Base-by-base conservation (phyloP, 2,113 vertebrate genomes). In the Octodon degus region DNA sequence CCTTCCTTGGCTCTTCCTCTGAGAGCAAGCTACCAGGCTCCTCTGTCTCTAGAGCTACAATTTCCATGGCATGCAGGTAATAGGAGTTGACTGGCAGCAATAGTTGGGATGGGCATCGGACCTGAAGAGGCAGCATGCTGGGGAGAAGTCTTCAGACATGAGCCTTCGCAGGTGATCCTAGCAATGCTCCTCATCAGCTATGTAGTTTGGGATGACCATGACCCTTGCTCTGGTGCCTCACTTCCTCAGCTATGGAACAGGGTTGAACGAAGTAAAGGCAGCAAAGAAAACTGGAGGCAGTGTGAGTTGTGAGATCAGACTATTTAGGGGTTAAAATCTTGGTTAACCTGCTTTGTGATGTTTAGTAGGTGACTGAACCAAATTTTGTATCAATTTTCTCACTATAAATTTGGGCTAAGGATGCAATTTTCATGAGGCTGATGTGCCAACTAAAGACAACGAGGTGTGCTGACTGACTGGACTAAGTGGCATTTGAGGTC, bases 1-100 rank as follows among this genome's bases (percentile, higher is more conserved):
- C 79, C 94, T 90, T 93, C 82, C 86, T 83, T 96, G 95, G 86
- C 83, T 89, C 7, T 67, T 91, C 80, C 89, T 76, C 84, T 86
- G 87, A 65, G 30, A 95, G 65, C n/a, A 80, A 63, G 17, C 53
- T 77, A 91, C 43, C 58, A 89, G 82, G 76, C 34, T 87, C 32
- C 86, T 72, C n/a, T 82, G 22, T 91, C 85, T 82, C 84, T 79
- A 32, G 22, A 91, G 47, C 47, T 87, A 17, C 34, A 62, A 87
- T 89, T 90, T 93, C 89, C 93, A 85, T 6, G 2, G 70, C 65
- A 82, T 76, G 76, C 47, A 90, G 70, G 74, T 87, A 91, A 91
- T 37, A 84, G 68, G 58, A 91, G 30, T 50, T 76, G 53, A 79
- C n/a, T 43, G 77, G 62, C 60, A 92, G 94, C 19, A 32, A 37